These are phyloP conservation scores for Cataglyphis hispanica DNA, from an alignment of 1,140 invertebrate genomes.

Conservation along the genomic window DNA sequence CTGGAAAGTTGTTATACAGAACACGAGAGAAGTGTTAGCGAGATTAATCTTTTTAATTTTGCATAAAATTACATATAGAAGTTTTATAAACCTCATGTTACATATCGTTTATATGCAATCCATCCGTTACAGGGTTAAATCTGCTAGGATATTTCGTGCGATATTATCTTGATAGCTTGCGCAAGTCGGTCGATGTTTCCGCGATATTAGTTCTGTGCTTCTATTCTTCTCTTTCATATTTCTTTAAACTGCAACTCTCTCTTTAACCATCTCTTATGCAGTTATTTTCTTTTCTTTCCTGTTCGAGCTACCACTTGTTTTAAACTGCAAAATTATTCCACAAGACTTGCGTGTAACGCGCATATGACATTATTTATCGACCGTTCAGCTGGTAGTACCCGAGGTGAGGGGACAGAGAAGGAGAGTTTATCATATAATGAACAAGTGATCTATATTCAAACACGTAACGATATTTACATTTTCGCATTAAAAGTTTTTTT, in stretches of 20 bases:
- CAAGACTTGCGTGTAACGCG: constrained; percentile 49
- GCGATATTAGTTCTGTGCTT: constrained; percentile 37
- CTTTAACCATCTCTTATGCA: not conserved
- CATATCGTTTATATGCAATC: not conserved
- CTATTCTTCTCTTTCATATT: not conserved
- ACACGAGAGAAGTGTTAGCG: not conserved
- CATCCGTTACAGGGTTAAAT: constrained; percentile 7
- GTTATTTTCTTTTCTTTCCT: constrained; percentile 2
- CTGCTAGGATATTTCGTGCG: constrained; percentile 33
- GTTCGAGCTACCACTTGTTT: not conserved
- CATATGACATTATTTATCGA: constrained; percentile 58
- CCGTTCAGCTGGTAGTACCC: not conserved
- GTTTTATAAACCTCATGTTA: not conserved
- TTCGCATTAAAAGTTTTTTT: not conserved
- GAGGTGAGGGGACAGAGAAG: not conserved
- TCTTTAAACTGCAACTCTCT: constrained; percentile 7
- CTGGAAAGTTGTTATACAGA: not conserved
- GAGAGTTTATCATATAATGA: constrained; percentile 36
- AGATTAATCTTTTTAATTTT: constrained; percentile 34
- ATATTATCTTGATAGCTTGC: constrained; percentile 29
- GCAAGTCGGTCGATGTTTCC: not conserved
- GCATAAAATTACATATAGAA: constrained; percentile 17
- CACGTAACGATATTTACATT: constrained; percentile 30
- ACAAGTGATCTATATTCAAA: not conserved
- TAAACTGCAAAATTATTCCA: constrained; percentile 55